These are phyloP conservation scores for Ooceraea biroi DNA, from an alignment of 1,140 invertebrate species.

Conservation along the genomic window DNA sequence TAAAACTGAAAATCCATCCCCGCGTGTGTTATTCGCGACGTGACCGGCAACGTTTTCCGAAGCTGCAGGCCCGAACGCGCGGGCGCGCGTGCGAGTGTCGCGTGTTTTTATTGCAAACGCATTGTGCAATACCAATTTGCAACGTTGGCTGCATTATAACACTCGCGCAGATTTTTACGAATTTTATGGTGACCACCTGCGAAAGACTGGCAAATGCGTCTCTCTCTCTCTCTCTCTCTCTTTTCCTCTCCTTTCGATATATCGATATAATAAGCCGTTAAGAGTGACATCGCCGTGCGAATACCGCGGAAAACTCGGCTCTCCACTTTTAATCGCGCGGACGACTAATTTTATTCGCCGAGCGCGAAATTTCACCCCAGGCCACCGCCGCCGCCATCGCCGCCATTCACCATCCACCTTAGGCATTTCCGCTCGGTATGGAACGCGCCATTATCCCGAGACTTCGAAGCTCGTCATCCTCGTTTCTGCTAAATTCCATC, in stretches of 20 bases:
- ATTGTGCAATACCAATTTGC: slow-evolving; percentile 48
- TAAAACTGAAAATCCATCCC: slow-evolving; percentile 55
- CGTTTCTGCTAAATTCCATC: slow-evolving; percentile 62
- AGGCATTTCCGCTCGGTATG: slow-evolving; percentile 49
- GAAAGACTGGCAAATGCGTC: too few relatives aligned
- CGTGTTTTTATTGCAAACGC: slow-evolving; percentile 49
- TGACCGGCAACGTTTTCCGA: slow-evolving; percentile 51
- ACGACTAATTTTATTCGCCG: slow-evolving; percentile 51
- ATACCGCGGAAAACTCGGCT: neutral
- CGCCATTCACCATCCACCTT: slow-evolving; percentile 26
- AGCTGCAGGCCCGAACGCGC: neutral
- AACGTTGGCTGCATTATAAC: neutral
- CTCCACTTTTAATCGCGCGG: slow-evolving; percentile 29
- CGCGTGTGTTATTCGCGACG: slow-evolving; percentile 26
- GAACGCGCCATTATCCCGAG: slow-evolving; percentile 60
- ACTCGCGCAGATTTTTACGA: too few relatives aligned
- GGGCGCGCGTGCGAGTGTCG: neutral
- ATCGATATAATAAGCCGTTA: neutral
- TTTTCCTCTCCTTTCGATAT: neutral
- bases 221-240: too few relatives aligned
- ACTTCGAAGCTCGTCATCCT: slow-evolving; percentile 63
- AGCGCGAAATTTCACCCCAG: slow-evolving; percentile 47
- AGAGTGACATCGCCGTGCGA: neutral
- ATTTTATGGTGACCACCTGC: too few relatives aligned
- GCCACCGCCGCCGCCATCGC: slow-evolving; percentile 1